A percentile compares a stretch with the other conserved stretches of the same genome.
Evolutionary conservation across 2,113 vertebrate species (phyloP).

Genomic region (Podilymbus podiceps): DNA sequence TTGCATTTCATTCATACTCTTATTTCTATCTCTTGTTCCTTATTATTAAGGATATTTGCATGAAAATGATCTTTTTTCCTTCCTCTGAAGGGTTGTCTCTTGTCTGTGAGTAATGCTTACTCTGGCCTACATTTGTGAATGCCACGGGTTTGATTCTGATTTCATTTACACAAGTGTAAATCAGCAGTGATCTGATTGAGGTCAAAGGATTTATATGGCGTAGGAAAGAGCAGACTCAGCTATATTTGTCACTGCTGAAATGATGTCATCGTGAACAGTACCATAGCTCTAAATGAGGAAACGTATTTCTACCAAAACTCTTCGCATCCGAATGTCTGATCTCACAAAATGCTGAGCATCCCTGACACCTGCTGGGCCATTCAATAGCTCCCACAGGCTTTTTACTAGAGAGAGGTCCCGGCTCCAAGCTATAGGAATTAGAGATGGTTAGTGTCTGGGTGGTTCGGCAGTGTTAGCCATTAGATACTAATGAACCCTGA

Average conservation of each 20-base stretch:
- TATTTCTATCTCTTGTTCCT: slow-evolving; percentile 61
- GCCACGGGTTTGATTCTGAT: slow-evolving; percentile 45
- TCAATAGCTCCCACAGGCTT: not conserved
- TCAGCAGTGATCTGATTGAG: slow-evolving; percentile 53
- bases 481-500: not conserved
- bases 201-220: slow-evolving; percentile 47
- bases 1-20: slow-evolving; percentile 56
- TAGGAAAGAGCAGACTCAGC: slow-evolving; percentile 53
- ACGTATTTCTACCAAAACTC: slow-evolving; percentile 22
- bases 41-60: slow-evolving; percentile 64
- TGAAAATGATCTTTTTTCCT: slow-evolving; percentile 54
- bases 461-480: not conserved
- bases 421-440: not conserved
- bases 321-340: not conserved
- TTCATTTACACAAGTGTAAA: slow-evolving; percentile 53
- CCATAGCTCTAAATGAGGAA: slow-evolving; percentile 35
- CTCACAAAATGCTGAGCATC: not conserved
- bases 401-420: not conserved
- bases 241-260: slow-evolving; percentile 52
- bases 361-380: slow-evolving; percentile 29
- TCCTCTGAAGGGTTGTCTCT: slow-evolving; percentile 47
- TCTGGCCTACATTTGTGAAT: slow-evolving; percentile 53
- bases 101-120: slow-evolving; percentile 59
- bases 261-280: slow-evolving; percentile 40
- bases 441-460: not conserved